Evolutionary conservation across 2,113 vertebrate species (phyloP), one percentile per base, ranked within the genome.

Genomic region (Sturnus vulgaris): DNA sequence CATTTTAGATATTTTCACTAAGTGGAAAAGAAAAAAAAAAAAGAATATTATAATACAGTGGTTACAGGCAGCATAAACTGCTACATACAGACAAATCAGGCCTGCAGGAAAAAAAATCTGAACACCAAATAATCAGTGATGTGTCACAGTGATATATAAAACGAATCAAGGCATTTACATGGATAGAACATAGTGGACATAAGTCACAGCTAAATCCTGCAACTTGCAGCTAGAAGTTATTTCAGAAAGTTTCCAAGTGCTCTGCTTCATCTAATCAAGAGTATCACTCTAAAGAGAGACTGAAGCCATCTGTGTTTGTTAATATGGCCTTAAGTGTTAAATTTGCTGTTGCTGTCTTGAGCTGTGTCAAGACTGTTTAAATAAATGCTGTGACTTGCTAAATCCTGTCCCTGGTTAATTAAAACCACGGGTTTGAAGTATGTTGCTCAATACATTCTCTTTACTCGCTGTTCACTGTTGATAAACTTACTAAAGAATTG

Each of bases 341-440:
- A 96, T 93, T 89, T 93, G 86, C 64, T 92, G 71, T 71, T 95
- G 76, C 75, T 94, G 92, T 96, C 88, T 92, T 90, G 88, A 96
- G 88, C 85, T 95, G 63, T 93, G 91, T 95, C 93, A 88, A 91
- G 92, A 91, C 89, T 86, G 59, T 95, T 97, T 94, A 94, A 96
- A 95, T 92, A 95, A 97, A 96, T 96, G 95, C 88, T 91, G 55
- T 91, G 90, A 96, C 93, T 97, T 97, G 95, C 90, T 97, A 96
- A 96, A 95, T 97, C 96, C 93, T 95, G 91, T 94, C 91, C 90
- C 78, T 63, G 72, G 86, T 86, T 96, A 93, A 97, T 96, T 96
- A 97, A 93, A 96, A 64, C 59, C 83, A 88, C 4, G 59, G 78
- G 78, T 71, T 78, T 94, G 91, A 97, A 91, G 77, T 73, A 64